Evolutionary conservation across 2,888 invertebrate genomes (phyloP).

Genomic region (Eristalis pertinax): DNA sequence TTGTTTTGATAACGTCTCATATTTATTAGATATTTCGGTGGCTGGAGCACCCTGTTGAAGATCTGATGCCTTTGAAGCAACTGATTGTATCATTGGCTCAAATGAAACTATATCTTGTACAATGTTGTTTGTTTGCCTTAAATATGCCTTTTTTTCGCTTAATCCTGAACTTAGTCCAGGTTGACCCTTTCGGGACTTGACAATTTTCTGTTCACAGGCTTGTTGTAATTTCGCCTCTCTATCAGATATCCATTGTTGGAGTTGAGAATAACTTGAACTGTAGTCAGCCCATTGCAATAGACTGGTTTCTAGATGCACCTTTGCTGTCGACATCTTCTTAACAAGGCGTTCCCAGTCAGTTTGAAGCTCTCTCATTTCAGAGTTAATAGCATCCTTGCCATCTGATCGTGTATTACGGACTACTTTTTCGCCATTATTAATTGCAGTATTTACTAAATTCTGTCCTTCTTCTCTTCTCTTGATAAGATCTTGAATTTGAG

Average conservation of each 20-base stretch:
- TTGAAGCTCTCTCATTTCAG: slow-evolving; percentile 93
- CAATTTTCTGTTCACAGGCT: slow-evolving; percentile 92
- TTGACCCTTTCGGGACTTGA: slow-evolving; percentile 89
- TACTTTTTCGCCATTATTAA: slow-evolving; percentile 95
- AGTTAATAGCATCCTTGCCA: slow-evolving; percentile 92
- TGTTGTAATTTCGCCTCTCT: slow-evolving; percentile 95
- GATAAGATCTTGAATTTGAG: slow-evolving; percentile 90
- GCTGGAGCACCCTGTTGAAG: slow-evolving; percentile 95
- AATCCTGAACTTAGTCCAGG: slow-evolving; percentile 89
- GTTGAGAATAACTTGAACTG: slow-evolving; percentile 94
- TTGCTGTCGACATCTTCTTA: slow-evolving; percentile 94
- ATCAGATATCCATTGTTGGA: slow-evolving; percentile 97
- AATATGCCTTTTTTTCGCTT: slow-evolving; percentile 93
- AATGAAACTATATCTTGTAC: slow-evolving; percentile 98
- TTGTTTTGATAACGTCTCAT: slow-evolving; percentile 93
- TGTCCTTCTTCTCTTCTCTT: slow-evolving; percentile 93
- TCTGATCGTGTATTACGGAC: slow-evolving; percentile 93
- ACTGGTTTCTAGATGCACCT: slow-evolving; percentile 94
- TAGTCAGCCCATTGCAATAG: slow-evolving; percentile 98
- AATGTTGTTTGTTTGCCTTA: slow-evolving; percentile 95
- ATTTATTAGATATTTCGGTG: slow-evolving; percentile 94
- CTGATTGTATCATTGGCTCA: slow-evolving; percentile 98
- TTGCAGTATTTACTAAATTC: slow-evolving; percentile 91
- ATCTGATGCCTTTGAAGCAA: slow-evolving; percentile 95
- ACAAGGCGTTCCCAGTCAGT: slow-evolving; percentile 95